Conservation (phyloP, 2,113 vertebrate species). For the Sprattus sprattus region DNA sequence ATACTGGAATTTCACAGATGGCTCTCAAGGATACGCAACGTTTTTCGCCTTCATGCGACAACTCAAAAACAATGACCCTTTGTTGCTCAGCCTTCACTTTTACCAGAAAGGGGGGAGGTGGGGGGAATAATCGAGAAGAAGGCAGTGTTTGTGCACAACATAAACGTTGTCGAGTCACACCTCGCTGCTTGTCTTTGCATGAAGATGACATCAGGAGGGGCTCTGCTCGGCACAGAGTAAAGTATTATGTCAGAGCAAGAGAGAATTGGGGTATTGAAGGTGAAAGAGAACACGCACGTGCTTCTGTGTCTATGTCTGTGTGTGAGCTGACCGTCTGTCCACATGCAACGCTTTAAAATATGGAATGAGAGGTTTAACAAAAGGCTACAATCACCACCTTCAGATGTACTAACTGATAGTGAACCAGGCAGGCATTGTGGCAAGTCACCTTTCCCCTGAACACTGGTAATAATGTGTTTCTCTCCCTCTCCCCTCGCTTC, state of each 20-base stretch:
- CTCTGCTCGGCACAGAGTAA: not conserved
- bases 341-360: not conserved
- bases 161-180: not conserved
- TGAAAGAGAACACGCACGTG: not conserved
- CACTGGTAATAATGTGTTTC: not conserved
- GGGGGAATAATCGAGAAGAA: not conserved
- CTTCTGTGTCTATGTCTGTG: no score
- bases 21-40: not conserved
- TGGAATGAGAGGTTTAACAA: not conserved
- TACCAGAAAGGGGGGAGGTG: not conserved
- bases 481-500: constrained; percentile 29
- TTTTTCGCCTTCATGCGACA: not conserved
- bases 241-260: not conserved
- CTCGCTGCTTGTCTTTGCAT: not conserved
- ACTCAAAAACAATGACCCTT: constrained; percentile 1
- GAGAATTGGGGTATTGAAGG: not conserved
- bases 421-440: constrained; percentile 19
- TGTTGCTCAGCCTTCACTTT: not conserved
- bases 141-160: not conserved
- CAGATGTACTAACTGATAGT: not conserved
- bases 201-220: not conserved
- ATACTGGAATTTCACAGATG: not conserved
- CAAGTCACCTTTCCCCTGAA: not conserved
- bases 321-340: not conserved
- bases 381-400: not conserved